These are phyloP conservation scores for Numenius arquata DNA, from an alignment of 2,113 vertebrate genomes.

Conservation along the genomic window DNA sequence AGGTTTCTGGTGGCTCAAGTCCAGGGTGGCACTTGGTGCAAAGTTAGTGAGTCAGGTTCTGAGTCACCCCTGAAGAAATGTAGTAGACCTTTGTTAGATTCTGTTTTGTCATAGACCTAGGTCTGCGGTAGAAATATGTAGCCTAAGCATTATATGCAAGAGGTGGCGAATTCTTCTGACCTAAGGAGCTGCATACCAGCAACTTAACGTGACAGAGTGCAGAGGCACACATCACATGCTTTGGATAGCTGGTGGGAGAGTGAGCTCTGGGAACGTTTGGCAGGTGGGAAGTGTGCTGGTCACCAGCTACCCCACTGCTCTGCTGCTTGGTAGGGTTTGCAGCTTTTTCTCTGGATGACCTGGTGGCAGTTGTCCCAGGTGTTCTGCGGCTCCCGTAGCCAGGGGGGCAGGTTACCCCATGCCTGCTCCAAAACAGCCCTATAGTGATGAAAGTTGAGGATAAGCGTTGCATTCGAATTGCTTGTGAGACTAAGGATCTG, in stretches of 20 bases:
- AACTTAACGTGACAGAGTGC: not conserved
- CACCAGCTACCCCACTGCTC: not conserved
- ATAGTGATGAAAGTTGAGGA: not conserved
- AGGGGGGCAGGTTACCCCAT: not conserved
- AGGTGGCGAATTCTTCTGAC: not conserved
- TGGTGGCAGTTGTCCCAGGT: not conserved
- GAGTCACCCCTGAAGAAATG: not conserved
- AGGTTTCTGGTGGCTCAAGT: conserved; percentile 4
- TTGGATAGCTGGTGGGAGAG: not conserved
- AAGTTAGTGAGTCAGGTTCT: conserved; percentile 10
- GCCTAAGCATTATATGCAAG: not conserved
- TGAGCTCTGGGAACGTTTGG: not conserved
- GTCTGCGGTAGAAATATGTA: not conserved
- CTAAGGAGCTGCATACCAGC: not conserved
- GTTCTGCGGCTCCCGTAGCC: not conserved
- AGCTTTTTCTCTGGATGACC: not conserved
- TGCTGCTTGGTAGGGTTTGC: not conserved
- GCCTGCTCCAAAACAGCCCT: not conserved
- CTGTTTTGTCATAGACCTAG: not conserved
- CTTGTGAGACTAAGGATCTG: not conserved
- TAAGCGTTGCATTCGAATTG: not conserved
- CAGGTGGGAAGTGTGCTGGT: not conserved
- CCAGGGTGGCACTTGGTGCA: not conserved
- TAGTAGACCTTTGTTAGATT: not conserved
- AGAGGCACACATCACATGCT: not conserved